These are phyloP conservation scores for Gallinago undulata DNA, from an alignment of 2,113 vertebrate genomes.

Conservation along the genomic window DNA sequence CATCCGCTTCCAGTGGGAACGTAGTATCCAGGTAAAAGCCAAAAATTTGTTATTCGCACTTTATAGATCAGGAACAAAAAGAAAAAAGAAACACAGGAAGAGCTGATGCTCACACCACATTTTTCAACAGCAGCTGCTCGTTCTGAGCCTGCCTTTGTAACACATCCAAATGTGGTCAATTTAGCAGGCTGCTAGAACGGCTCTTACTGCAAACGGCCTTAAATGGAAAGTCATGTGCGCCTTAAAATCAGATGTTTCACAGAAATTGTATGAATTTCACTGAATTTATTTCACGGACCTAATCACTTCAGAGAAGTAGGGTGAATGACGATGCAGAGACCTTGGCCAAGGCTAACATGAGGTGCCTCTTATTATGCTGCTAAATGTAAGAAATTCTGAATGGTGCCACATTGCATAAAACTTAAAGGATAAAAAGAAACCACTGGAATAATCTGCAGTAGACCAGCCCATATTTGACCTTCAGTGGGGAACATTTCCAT, in stretches of 20 bases:
- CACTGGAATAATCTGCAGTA: background rate
- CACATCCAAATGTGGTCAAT: background rate
- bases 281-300: background rate
- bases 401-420: background rate
- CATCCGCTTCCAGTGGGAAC: background rate
- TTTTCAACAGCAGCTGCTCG: slow-evolving; percentile 9
- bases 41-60: background rate
- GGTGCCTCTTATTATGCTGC: background rate
- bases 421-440: background rate
- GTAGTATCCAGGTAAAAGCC: background rate
- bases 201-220: background rate
- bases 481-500: background rate
- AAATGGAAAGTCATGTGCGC: background rate
- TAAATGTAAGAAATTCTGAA: background rate
- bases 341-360: background rate
- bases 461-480: background rate
- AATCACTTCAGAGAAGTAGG: background rate
- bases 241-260: background rate
- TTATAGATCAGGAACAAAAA: background rate
- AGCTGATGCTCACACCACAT: background rate
- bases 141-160: background rate
- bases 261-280: background rate
- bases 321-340: background rate
- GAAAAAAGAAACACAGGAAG: background rate
- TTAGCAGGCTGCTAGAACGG: background rate